These are phyloP conservation scores for Ryuthela nishihirai DNA, from an alignment of 2,888 invertebrate species.

Conservation along the genomic window DNA sequence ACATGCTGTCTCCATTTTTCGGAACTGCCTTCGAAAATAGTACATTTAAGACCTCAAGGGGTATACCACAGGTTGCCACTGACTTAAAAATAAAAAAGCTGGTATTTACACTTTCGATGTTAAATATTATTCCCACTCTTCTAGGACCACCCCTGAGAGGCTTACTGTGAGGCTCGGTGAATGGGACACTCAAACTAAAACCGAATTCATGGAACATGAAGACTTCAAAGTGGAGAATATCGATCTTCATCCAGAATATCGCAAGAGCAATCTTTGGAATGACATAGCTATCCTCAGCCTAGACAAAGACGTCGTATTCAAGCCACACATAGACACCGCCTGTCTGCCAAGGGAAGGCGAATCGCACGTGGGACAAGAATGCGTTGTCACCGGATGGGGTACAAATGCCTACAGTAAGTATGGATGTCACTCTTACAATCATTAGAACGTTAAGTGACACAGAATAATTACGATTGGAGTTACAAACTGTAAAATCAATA, in stretches of 20 bases:
- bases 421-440: too few relatives aligned
- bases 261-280: slow-evolving; percentile 31
- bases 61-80: too few relatives aligned
- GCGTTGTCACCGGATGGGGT: slow-evolving; percentile 40
- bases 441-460: too few relatives aligned
- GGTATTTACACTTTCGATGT: too few relatives aligned
- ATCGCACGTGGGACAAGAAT: slow-evolving; percentile 44
- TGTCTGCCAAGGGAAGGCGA: slow-evolving; percentile 42
- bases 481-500: too few relatives aligned
- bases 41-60: too few relatives aligned
- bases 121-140: too few relatives aligned
- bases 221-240: slow-evolving; percentile 55
- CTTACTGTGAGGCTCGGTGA: slow-evolving; percentile 64
- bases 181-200: slow-evolving; percentile 72
- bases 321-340: slow-evolving; percentile 34
- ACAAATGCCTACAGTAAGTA: slow-evolving; percentile 43
- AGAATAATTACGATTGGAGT: too few relatives aligned
- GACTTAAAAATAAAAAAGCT: too few relatives aligned
- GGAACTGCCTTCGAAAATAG: too few relatives aligned
- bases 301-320: slow-evolving; percentile 18
- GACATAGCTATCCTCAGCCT: slow-evolving; percentile 38
- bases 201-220: slow-evolving; percentile 65
- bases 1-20: too few relatives aligned
- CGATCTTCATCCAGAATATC: slow-evolving; percentile 27
- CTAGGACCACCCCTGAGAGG: background rate